These are phyloP conservation scores for Sympetrum striolatum DNA, from an alignment of 2,888 invertebrate genomes.

Conservation along the genomic window DNA sequence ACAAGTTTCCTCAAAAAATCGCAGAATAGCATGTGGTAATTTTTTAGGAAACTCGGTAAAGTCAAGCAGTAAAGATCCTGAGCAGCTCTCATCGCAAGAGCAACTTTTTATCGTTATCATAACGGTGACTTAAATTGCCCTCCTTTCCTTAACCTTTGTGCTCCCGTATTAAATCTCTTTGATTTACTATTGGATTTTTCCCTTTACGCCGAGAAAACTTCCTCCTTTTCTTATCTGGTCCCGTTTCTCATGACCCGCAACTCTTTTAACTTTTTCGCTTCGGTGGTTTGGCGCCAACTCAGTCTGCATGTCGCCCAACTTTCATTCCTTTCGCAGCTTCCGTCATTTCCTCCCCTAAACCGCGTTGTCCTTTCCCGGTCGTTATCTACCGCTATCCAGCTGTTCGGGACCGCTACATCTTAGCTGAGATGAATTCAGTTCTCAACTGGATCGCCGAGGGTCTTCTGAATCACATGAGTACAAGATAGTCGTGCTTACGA, in stretches of 20 bases:
- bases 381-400: neutral
- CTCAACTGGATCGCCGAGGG: neutral
- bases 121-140: too few species aligned
- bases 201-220: too few species aligned
- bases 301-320: neutral
- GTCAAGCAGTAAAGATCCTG: too few species aligned
- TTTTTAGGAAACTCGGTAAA: too few species aligned
- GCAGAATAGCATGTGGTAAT: too few species aligned
- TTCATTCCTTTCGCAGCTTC: neutral
- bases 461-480: neutral
- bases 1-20: too few species aligned
- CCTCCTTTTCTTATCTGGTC: too few species aligned
- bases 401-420: neutral
- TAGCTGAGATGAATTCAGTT: neutral
- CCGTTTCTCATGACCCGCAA: neutral
- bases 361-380: neutral
- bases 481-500: neutral
- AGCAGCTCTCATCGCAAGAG: too few species aligned
- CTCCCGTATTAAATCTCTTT: too few species aligned
- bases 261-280: neutral
- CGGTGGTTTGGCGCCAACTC: neutral
- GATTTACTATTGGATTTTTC: too few species aligned
- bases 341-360: neutral
- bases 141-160: too few species aligned
- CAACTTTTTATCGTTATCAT: too few species aligned